These are phyloP conservation scores for Nomada ferruginata DNA, from an alignment of 2,888 invertebrate species.

Conservation along the genomic window DNA sequence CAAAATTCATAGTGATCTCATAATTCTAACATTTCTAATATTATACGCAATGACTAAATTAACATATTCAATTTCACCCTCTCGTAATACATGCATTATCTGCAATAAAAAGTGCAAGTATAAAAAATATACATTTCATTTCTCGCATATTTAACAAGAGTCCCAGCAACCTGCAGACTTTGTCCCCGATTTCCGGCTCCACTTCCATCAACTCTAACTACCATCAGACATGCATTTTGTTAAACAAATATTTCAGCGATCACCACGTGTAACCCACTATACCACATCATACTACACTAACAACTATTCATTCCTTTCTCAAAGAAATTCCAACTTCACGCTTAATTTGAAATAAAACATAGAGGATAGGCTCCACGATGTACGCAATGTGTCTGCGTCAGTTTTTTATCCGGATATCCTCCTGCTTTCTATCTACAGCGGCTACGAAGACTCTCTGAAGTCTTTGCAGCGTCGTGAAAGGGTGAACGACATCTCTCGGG, in stretches of 20 bases:
- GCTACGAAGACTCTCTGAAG: slow-evolving; percentile 93
- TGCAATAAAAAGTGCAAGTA: too few relatives aligned
- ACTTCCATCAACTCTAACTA: not conserved
- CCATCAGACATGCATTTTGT: not conserved
- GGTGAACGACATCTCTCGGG: slow-evolving; percentile 61
- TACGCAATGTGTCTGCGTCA: not conserved
- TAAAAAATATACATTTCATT: too few relatives aligned
- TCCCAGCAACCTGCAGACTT: too few relatives aligned
- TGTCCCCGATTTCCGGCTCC: too few relatives aligned
- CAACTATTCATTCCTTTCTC: not conserved
- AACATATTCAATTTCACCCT: too few relatives aligned
- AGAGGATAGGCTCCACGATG: too few relatives aligned
- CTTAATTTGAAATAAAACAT: not conserved
- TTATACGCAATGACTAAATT: not conserved
- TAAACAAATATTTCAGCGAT: not conserved
- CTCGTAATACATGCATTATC: too few relatives aligned
- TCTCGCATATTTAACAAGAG: too few relatives aligned
- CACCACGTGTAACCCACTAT: too few relatives aligned
- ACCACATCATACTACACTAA: not conserved
- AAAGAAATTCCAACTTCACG: not conserved
- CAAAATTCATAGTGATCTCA: not conserved
- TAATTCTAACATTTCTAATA: not conserved
- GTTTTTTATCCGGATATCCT: not conserved
- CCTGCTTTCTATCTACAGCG: slow-evolving; percentile 83
- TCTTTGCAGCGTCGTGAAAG: slow-evolving; percentile 85